phyloP scores from a whole-genome alignment of 2,113 vertebrate genomes.

The Brienomyrus brachyistius region DNA sequence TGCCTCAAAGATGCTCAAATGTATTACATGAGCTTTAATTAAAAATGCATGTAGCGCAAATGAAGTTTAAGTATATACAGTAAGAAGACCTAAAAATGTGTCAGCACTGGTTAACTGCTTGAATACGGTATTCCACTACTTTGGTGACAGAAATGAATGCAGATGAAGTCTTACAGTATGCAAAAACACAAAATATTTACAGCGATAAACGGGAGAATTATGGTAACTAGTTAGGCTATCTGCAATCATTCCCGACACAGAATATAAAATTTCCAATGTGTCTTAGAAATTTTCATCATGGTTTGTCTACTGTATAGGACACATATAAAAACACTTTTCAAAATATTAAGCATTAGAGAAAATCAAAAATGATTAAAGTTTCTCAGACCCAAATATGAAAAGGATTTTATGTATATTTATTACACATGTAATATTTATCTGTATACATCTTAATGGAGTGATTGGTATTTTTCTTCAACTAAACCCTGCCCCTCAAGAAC shows the following conservation, averaged over 20 bases:
- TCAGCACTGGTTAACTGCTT: background rate
- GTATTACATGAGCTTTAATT: background rate
- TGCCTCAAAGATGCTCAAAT: background rate
- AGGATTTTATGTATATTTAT: background rate
- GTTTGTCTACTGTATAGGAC: background rate
- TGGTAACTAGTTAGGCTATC: background rate
- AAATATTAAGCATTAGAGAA: background rate
- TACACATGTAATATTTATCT: background rate
- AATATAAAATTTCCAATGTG: background rate
- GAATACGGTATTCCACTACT: background rate
- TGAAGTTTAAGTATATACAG: background rate
- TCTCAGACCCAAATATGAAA: background rate
- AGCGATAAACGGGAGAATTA: background rate
- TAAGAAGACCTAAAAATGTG: background rate
- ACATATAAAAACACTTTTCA: background rate
- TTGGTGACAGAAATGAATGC: background rate
- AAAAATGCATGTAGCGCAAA: background rate
- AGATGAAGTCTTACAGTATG: background rate
- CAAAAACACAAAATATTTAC: background rate
- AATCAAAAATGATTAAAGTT: background rate
- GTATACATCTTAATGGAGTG: background rate
- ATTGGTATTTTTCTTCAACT: background rate
- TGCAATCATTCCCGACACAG: background rate
- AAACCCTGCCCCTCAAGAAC: background rate
- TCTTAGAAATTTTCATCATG: background rate